Evolutionary conservation across 2,113 vertebrate species (phyloP), one percentile per base, ranked within the genome.

Genomic region (Oplegnathus fasciatus): DNA sequence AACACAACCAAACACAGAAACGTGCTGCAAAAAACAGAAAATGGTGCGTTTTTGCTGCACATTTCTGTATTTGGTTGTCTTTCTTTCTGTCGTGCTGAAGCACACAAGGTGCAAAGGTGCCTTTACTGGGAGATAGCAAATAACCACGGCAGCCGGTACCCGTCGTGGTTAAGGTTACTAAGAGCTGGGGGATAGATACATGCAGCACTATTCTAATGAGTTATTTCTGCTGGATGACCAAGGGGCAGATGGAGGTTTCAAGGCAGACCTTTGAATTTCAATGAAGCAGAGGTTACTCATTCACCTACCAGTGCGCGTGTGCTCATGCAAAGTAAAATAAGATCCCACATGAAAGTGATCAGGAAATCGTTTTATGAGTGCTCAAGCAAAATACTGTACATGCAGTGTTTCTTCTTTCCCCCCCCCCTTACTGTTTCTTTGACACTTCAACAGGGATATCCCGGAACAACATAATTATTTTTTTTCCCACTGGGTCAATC

Each of bases 221-320:
- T 89, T 92, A 84, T 92, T 91, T 91, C 86, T 85, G 86, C 80
- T 37, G 28, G 83, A 77, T 85, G 90, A 87, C 91, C 86, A 26
- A 37, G 55, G 89, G 90, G 58, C 84, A 52, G 80, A 57, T 34
- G 66, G 77, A 68, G 76, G 60, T 83, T 91, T 88, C 48, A 46
- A 87, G 75, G 78, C 62, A 88, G 86, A 91, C 93, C 89, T 91
- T 91, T 91, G 92, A 86, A 95, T 94, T 91, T 91, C 84, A 93
- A 93, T 92, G 85, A 92, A 66, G 89, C 72, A 22, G 70, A 86
- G 83, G 84, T 89, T 86, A 54, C 26, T 54, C 15, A 26, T 69
- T 58, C 82, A 28, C 50, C 62, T 71, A 50, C 9, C 13, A 52
- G 50, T n/a, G 13, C 9, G 7, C 46, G 64, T 52, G 40, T 65